These are phyloP conservation scores for Cremastobaeus sp. DNA, from an alignment of 2,888 invertebrate genomes.

Conservation along the genomic window DNA sequence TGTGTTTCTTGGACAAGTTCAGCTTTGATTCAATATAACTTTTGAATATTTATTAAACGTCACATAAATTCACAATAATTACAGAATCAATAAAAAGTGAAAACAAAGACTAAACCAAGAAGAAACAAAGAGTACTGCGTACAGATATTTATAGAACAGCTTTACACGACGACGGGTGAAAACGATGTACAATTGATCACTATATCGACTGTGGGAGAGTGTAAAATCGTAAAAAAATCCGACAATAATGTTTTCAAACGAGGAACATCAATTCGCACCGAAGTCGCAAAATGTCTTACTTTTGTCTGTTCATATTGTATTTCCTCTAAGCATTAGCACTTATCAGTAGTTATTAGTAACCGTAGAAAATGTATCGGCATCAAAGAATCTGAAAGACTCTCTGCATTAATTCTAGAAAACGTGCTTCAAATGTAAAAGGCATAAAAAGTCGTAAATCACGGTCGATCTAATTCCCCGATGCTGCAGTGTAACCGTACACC, in stretches of 20 bases:
- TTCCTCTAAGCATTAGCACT: slow-evolving; percentile 49
- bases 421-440: slow-evolving; percentile 57
- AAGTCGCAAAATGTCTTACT: slow-evolving; percentile 47
- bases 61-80: not conserved
- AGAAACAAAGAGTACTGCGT: slow-evolving; percentile 7
- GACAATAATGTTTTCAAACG: slow-evolving; percentile 33
- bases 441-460: slow-evolving; percentile 53
- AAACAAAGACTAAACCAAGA: slow-evolving; percentile 29
- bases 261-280: slow-evolving; percentile 49
- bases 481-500: slow-evolving; percentile 26
- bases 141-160: slow-evolving; percentile 27
- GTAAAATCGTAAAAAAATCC: slow-evolving; percentile 30
- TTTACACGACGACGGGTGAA: slow-evolving; percentile 35
- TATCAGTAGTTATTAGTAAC: slow-evolving; percentile 52
- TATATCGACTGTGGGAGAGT: slow-evolving; percentile 18
- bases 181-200: slow-evolving; percentile 31
- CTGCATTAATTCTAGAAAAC: slow-evolving; percentile 47
- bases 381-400: slow-evolving; percentile 19
- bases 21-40: not conserved
- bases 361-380: slow-evolving; percentile 51
- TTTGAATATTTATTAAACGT: not conserved
- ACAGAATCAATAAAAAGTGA: slow-evolving; percentile 7
- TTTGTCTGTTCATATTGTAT: slow-evolving; percentile 5
- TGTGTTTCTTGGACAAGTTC: slow-evolving; percentile 1
- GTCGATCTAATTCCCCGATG: slow-evolving; percentile 16